Percentiles rank a stretch among this genome's conserved stretches.
phyloP scores from a whole-genome alignment of 2,797 vertebrate species.

The Phoxinus dragarum region DNA sequence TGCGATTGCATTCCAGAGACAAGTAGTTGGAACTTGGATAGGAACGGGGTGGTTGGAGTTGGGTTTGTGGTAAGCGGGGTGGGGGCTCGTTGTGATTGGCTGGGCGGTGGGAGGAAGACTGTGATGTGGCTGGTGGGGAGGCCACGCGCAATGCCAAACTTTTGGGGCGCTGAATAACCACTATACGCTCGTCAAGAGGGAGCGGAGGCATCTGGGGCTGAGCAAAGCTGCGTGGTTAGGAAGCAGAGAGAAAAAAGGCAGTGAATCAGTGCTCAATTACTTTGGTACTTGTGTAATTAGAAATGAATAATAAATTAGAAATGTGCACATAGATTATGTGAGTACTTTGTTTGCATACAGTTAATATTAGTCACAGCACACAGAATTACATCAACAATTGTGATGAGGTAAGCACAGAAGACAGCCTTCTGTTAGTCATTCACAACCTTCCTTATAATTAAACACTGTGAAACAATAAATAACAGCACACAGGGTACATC shows the following conservation, averaged over 20 bases:
- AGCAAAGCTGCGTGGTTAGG: constrained; percentile 70
- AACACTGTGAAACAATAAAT: constrained; percentile 60
- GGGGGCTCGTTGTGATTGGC: constrained; percentile 70
- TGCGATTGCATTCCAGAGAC: constrained; percentile 80
- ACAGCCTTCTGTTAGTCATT: constrained; percentile 65
- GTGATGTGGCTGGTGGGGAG: constrained; percentile 75
- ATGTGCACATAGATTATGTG: constrained; percentile 1
- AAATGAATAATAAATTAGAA: not conserved
- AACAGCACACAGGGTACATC: constrained; percentile 54
- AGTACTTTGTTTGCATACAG: constrained; percentile 50
- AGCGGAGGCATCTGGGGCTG: constrained; percentile 84
- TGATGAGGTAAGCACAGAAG: constrained; percentile 59
- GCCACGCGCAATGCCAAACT: constrained; percentile 78
- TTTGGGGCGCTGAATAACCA: constrained; percentile 83
- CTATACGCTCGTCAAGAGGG: constrained; percentile 84
- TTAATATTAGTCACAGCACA: constrained; percentile 40
- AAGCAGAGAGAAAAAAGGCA: constrained; percentile 54
- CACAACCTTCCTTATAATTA: constrained; percentile 56
- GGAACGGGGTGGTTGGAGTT: constrained; percentile 68
- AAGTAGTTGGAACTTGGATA: constrained; percentile 66
- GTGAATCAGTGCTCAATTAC: constrained; percentile 20
- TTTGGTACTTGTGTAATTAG: constrained; percentile 2
- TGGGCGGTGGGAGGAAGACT: constrained; percentile 73
- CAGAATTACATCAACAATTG: constrained; percentile 53
- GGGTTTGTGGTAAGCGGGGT: constrained; percentile 66